These are phyloP conservation scores for Mus caroli DNA, from an alignment of 2,797 vertebrate genomes.

Conservation along the genomic window DNA sequence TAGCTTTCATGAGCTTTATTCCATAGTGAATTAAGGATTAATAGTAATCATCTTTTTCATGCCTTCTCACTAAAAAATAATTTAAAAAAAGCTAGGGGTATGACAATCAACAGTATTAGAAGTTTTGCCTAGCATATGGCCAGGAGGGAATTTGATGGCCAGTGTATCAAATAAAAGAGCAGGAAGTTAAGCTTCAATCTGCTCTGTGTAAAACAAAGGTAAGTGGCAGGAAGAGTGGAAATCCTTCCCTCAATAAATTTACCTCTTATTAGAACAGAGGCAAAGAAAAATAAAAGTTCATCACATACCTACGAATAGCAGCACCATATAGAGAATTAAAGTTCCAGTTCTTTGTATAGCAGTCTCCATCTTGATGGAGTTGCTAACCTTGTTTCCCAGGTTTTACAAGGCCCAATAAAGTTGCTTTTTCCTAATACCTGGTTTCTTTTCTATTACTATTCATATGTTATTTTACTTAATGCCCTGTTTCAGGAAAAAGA, in stretches of 20 bases:
- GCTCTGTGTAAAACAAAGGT: background rate
- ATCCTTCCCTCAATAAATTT: background rate
- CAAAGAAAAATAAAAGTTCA: too few relatives aligned
- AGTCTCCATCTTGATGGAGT: too few relatives aligned
- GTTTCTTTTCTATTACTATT: too few relatives aligned
- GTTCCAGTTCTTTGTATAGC: too few relatives aligned
- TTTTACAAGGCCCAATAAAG: too few relatives aligned
- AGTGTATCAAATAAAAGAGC: background rate
- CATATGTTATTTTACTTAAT: too few relatives aligned
- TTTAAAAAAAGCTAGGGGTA: too few relatives aligned
- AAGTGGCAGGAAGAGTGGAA: background rate
- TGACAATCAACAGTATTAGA: background rate
- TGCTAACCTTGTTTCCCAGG: too few relatives aligned
- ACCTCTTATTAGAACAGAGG: too few relatives aligned
- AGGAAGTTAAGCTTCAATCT: background rate
- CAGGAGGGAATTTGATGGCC: background rate
- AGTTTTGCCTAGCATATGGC: background rate
- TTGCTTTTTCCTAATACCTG: too few relatives aligned
- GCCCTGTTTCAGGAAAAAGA: too few relatives aligned
- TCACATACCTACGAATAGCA: background rate
- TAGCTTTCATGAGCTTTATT: background rate
- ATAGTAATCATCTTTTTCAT: background rate
- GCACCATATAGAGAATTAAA: too few relatives aligned
- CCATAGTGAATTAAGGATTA: background rate
- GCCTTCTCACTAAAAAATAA: background rate